Evolutionary conservation across 2,797 vertebrate species (phyloP).

Genomic region (Adrianichthys oophorus): DNA sequence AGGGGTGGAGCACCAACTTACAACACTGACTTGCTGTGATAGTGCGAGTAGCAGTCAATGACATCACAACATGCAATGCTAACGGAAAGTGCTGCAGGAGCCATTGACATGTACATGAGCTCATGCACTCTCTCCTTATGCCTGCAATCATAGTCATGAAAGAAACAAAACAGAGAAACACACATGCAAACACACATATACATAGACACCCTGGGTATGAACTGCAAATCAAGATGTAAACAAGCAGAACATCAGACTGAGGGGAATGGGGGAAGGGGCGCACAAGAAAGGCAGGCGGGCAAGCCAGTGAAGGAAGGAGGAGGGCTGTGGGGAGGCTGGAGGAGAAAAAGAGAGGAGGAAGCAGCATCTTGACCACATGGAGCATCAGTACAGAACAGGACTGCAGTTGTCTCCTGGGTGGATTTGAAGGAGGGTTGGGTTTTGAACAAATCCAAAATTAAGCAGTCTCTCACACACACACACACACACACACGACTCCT

Average conservation of each 20-base stretch:
- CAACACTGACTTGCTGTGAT: slow-evolving; percentile 65
- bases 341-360: slow-evolving; percentile 41
- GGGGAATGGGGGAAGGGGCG: slow-evolving; percentile 61
- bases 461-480: slow-evolving; percentile 47
- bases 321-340: slow-evolving; percentile 45
- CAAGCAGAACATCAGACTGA: slow-evolving; percentile 57
- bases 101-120: slow-evolving; percentile 15
- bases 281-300: slow-evolving; percentile 29
- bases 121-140: slow-evolving; percentile 7
- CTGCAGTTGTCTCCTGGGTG: slow-evolving; percentile 45
- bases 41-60: slow-evolving; percentile 66
- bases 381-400: slow-evolving; percentile 48
- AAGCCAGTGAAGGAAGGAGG: slow-evolving; percentile 45
- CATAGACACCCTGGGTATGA: slow-evolving; percentile 21
- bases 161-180: slow-evolving; percentile 5
- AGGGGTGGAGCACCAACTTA: slow-evolving; percentile 53
- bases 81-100: slow-evolving; percentile 32
- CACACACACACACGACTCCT: slow-evolving; percentile 52
- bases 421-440: slow-evolving; percentile 54
- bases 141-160: slow-evolving; percentile 6
- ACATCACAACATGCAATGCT: slow-evolving; percentile 63
- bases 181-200: neutral
- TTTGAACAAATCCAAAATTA: slow-evolving; percentile 61
- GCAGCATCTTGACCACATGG: slow-evolving; percentile 71
- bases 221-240: slow-evolving; percentile 69